Conservation (phyloP, 2,113 vertebrate genomes). For the Salvator merianae region DNA sequence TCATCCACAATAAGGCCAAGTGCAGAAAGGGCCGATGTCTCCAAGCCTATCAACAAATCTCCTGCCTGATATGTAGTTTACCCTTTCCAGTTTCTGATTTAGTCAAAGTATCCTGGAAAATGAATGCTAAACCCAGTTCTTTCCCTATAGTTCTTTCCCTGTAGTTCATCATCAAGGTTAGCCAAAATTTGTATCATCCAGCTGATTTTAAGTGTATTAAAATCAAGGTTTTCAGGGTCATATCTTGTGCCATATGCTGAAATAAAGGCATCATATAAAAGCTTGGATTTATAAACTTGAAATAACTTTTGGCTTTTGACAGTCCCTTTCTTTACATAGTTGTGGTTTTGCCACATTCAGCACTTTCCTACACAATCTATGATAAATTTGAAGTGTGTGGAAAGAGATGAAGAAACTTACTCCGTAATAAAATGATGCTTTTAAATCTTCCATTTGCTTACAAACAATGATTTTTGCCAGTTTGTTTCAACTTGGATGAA, state of each 20-base stretch:
- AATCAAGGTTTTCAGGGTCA: too few relatives aligned
- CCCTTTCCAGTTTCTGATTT: too few relatives aligned
- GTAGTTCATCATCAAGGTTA: too few relatives aligned
- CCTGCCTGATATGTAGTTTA: too few relatives aligned
- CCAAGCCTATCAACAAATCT: too few relatives aligned
- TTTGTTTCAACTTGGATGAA: slow-evolving; percentile 15
- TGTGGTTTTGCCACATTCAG: neutral
- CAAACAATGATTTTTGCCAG: slow-evolving; percentile 15
- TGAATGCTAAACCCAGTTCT: too few relatives aligned
- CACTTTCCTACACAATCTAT: neutral
- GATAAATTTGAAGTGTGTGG: neutral
- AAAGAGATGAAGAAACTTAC: neutral
- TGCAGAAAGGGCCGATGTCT: too few relatives aligned
- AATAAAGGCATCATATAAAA: neutral
- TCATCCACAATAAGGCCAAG: too few relatives aligned
- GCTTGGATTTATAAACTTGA: neutral
- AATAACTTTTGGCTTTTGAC: neutral
- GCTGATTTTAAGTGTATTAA: too few relatives aligned
- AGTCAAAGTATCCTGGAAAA: too few relatives aligned
- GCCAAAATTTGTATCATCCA: too few relatives aligned
- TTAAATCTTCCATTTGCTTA: slow-evolving; percentile 29
- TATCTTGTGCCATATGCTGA: neutral
- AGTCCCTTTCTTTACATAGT: slow-evolving; percentile 2
- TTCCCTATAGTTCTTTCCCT: too few relatives aligned
- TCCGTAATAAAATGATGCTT: neutral